Evolutionary conservation across 2,888 invertebrate species (phyloP).

Genomic region (Thyatira batis): DNA sequence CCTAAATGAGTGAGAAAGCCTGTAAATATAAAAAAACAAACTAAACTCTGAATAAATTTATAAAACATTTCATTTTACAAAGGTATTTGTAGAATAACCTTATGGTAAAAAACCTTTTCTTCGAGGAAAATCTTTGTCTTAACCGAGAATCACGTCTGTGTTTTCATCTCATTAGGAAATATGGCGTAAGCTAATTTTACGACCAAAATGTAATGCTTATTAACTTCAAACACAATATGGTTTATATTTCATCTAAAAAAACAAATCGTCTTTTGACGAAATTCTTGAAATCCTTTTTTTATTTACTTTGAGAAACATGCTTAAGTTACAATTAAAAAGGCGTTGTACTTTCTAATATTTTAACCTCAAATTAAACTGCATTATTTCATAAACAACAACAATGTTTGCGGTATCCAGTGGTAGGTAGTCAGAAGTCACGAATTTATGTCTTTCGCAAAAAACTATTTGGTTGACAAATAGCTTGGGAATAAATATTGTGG

Average conservation of each 20-base stretch:
- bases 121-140: neutral
- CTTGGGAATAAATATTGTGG: neutral
- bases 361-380: neutral
- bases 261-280: too few species aligned
- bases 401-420: neutral
- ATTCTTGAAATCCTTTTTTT: too few species aligned
- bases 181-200: neutral
- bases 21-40: constrained; percentile 14
- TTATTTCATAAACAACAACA: neutral
- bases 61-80: neutral
- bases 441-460: neutral
- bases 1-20: constrained; percentile 50
- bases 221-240: too few species aligned
- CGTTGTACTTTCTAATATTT: neutral
- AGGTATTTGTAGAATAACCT: neutral
- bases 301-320: too few species aligned
- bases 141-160: neutral
- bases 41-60: neutral
- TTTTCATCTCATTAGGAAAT: neutral
- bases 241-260: too few species aligned
- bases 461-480: constrained; percentile 13
- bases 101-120: neutral
- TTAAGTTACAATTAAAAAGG: too few species aligned
- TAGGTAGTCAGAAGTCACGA: neutral
- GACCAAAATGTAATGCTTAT: neutral